These are phyloP conservation scores for Spizaetus ornatus DNA, from an alignment of 2,113 vertebrate genomes.

Conservation along the genomic window DNA sequence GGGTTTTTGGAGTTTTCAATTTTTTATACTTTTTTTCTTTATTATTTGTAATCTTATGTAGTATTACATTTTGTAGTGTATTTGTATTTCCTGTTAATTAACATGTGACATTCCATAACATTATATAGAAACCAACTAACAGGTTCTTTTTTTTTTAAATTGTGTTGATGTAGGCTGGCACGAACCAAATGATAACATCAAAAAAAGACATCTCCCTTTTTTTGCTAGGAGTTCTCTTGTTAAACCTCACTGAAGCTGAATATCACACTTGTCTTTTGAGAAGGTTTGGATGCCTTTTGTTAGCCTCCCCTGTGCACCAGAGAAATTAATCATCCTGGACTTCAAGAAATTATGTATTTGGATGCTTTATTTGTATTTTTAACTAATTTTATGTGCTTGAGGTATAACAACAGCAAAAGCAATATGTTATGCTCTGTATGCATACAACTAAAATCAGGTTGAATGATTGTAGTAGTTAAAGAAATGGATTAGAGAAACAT, in stretches of 20 bases:
- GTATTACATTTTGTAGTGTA: not conserved
- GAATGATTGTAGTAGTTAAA: not conserved
- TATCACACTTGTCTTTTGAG: not conserved
- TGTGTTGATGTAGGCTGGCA: slow-evolving; percentile 14
- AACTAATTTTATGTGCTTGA: not conserved
- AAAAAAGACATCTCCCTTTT: not conserved
- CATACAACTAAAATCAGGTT: not conserved
- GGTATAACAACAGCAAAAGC: not conserved
- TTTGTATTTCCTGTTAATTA: slow-evolving; percentile 22
- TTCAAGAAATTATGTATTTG: not conserved
- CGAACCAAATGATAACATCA: slow-evolving; percentile 12
- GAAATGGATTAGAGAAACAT: not conserved
- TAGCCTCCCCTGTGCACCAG: not conserved
- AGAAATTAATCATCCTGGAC: not conserved
- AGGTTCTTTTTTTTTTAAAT: not conserved
- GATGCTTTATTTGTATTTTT: not conserved
- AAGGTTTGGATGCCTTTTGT: not conserved
- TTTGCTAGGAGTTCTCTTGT: not conserved
- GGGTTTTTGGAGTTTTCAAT: rapidly evolving
- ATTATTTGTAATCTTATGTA: not conserved
- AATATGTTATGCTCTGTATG: not conserved
- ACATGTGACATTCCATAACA: not conserved
- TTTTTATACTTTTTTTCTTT: not conserved
- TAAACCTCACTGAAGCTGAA: not conserved
- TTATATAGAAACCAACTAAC: slow-evolving; percentile 29